Evolutionary conservation across 2,797 vertebrate genomes (phyloP), one percentile per base, ranked within the genome.

Genomic region (Cetoscarus ocellatus): DNA sequence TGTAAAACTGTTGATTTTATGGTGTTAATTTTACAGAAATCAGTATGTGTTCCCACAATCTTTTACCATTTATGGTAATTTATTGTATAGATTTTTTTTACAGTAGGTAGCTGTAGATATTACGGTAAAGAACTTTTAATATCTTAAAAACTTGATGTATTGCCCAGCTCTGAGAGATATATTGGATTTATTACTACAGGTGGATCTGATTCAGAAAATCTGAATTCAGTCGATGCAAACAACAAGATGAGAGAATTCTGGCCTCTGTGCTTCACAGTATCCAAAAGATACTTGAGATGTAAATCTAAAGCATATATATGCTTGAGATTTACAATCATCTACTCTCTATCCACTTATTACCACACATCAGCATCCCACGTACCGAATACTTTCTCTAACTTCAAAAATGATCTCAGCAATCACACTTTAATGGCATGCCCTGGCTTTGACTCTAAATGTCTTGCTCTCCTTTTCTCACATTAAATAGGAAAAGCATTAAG

Each of bases 321-420:
- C 17, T 66, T 63, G 34, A 43, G 65, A 72, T 61, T 44, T 61
- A 58, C 64, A 52, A 14, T 67, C n/a, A 65, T 75, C 54, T 61
- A 39, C 59, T 56, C 48, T 18, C 18, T 10, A 50, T 50, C 49
- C 10, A 10, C 47, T 18, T 18, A 17, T 10, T 1, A 6, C 45
- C 14, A 73, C 63, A 60, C 8, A 6, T 10, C 53, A 58, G 58
- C 9, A 10, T 62, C 61, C 14, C 18, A 53, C 61, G 61, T 60
- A 78, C 67, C 69, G 59, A 58, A 71, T 49, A 62, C 72, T 63
- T 75, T 53, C 50, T 6, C 39, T n/a, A 75, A 64, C 75, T 68
- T 61, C 57, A 60, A 67, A 77, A 82, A 50, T 79, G 35, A 80
- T 68, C 44, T 57, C 6, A 44, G 39, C 61, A 67, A 59, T 82